Conservation (phyloP, 2,797 vertebrate species). For the Leptoclinus maculatus region DNA sequence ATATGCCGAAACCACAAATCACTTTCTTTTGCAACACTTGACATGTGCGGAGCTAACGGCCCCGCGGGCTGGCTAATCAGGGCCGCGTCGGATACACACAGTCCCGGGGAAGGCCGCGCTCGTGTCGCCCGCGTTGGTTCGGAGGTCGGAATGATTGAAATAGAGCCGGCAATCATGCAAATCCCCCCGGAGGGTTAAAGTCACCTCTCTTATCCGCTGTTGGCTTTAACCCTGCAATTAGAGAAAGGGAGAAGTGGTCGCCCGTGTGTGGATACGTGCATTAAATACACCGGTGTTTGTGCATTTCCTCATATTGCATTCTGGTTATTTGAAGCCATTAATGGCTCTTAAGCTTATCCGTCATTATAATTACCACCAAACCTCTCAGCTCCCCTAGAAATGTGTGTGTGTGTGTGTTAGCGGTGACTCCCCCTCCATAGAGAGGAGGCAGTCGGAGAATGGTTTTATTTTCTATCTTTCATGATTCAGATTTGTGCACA, state of each 20-base stretch:
- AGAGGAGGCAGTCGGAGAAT: constrained; percentile 20
- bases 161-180: constrained; percentile 28
- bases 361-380: neutral
- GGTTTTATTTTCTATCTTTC: constrained; percentile 9
- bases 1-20: constrained; percentile 54
- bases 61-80: constrained; percentile 35
- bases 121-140: neutral
- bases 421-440: neutral
- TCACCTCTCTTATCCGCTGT: neutral
- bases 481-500: constrained; percentile 61
- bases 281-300: neutral
- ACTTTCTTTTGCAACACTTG: constrained; percentile 46
- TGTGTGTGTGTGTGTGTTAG: no score
- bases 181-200: constrained; percentile 3
- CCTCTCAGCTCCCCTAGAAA: constrained; percentile 3
- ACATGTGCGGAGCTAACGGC: constrained; percentile 19
- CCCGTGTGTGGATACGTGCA: neutral
- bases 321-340: constrained; percentile 1
- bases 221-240: neutral
- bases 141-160: constrained; percentile 30
- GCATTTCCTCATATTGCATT: neutral
- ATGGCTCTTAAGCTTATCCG: constrained; percentile 1
- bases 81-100: constrained; percentile 12
- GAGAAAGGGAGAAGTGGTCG: neutral
- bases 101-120: neutral